Evolutionary conservation across 35 echinoderm and acorn worm species (phyloP).

Genomic region (Apostichopus parvimensis): DNA sequence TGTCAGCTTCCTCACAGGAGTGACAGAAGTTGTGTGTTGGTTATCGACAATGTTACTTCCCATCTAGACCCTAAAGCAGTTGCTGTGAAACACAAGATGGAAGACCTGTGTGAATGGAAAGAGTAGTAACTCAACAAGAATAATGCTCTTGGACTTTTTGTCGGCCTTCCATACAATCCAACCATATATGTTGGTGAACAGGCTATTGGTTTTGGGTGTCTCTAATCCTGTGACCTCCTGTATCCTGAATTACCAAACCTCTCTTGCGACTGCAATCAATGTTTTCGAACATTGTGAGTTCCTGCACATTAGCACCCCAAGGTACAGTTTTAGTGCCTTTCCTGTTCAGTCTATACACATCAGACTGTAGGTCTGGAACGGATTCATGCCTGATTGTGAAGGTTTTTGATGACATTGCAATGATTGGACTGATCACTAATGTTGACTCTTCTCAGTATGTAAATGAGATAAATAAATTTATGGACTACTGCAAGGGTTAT

Average conservation of each 20-base stretch:
- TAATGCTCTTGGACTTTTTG: neutral
- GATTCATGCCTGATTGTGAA: neutral
- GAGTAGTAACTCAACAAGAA: neutral
- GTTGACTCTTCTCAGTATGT: neutral
- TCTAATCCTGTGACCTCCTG: neutral
- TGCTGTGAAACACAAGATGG: no score
- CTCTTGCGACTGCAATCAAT: neutral
- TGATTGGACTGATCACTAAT: neutral
- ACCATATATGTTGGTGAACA: neutral
- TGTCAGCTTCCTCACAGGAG: neutral
- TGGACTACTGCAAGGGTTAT: neutral
- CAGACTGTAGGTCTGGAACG: neutral
- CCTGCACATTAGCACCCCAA: neutral
- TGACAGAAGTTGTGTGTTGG: neutral
- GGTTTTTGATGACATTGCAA: neutral
- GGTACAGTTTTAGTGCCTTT: neutral
- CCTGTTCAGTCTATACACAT: neutral
- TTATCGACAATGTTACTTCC: neutral
- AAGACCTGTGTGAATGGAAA: no score
- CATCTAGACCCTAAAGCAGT: neutral
- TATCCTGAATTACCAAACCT: neutral
- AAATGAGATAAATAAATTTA: neutral
- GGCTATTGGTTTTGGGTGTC: neutral
- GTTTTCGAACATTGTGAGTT: neutral
- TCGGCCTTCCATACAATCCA: conserved; percentile 8